Percentiles rank a stretch among this genome's conserved stretches.
Conservation (phyloP, 2,113 vertebrate genomes). For the Chaenocephalus aceratus region DNA sequence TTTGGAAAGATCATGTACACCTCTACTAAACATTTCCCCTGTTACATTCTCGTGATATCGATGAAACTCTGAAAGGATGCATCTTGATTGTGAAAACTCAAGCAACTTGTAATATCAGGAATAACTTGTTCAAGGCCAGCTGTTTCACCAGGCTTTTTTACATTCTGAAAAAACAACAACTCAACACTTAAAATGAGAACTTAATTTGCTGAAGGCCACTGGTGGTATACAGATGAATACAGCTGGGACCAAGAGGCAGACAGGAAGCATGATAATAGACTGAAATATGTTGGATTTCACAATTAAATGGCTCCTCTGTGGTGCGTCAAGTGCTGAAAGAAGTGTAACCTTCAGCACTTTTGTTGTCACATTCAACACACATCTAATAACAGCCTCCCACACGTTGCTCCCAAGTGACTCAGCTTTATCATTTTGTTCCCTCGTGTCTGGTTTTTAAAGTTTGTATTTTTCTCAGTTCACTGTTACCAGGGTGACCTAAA, state of each 20-base stretch:
- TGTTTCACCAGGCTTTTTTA: background rate
- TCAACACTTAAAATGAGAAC: background rate
- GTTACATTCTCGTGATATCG: background rate
- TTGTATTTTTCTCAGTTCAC: background rate
- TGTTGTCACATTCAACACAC: background rate
- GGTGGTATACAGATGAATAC: background rate
- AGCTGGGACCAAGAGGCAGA: background rate
- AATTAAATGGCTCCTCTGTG: background rate
- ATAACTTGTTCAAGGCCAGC: background rate
- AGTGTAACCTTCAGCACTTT: background rate
- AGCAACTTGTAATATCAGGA: background rate
- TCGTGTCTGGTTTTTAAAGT: background rate
- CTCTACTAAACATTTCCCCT: background rate
- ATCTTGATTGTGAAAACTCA: background rate
- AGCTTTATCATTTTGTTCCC: background rate
- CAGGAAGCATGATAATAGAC: background rate
- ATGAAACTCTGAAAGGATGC: conserved; percentile 1
- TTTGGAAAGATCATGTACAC: conserved; percentile 10
- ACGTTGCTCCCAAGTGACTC: background rate
- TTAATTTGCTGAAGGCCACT: background rate
- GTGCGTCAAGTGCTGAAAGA: background rate
- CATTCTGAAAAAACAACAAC: background rate
- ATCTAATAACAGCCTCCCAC: background rate
- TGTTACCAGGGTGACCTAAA: background rate
- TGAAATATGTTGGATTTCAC: background rate